Percentiles rank a stretch among this genome's conserved stretches.
Conservation (phyloP, 2,113 vertebrate genomes). For the Dipodomys spectabilis region DNA sequence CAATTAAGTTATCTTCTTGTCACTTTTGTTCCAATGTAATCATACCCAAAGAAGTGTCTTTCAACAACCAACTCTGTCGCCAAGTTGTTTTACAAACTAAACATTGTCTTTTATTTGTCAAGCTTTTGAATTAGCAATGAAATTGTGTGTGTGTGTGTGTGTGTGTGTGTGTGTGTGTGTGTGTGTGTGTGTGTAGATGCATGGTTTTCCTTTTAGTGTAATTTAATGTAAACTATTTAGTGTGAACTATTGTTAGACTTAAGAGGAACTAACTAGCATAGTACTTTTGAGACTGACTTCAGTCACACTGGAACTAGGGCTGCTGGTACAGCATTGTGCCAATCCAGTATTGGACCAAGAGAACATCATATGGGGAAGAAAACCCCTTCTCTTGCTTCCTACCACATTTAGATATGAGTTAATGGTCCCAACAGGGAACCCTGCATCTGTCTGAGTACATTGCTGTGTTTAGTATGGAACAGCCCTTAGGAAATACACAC, state of each 20-base stretch:
- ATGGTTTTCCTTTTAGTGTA: neutral
- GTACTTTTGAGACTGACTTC: neutral
- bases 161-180: neutral
- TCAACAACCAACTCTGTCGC: neutral
- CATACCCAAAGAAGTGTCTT: neutral
- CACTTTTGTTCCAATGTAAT: neutral
- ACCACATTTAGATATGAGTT: neutral
- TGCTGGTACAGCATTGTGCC: neutral
- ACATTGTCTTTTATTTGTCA: neutral
- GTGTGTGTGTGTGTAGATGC: neutral
- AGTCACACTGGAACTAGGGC: neutral
- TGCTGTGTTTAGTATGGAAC: neutral
- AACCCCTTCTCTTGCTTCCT: neutral
- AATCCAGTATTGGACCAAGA: neutral
- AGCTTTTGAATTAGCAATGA: neutral
- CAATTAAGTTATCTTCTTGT: neutral
- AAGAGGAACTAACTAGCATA: neutral
- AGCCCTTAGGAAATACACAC: neutral
- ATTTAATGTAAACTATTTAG: constrained; percentile 34
- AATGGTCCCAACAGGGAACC: neutral
- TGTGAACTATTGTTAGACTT: neutral
- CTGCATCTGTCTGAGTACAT: neutral
- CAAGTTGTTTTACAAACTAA: neutral
- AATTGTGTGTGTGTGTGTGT: neutral
- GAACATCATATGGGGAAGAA: no score